phyloP scores from a whole-genome alignment of 2,113 vertebrate species.

The Zootoca vivipara region DNA sequence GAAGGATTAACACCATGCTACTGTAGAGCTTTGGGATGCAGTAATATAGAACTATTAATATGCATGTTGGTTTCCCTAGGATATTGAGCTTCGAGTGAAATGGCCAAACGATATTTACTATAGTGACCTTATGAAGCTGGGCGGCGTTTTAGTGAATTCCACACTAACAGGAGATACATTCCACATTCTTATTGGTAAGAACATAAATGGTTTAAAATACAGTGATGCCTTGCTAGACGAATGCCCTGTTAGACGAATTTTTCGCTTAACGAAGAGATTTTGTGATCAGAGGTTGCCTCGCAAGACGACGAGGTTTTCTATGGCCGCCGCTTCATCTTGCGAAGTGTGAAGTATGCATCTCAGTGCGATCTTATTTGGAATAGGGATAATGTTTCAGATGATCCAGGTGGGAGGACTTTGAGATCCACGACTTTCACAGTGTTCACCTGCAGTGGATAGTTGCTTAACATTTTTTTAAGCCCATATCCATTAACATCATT shows the following conservation, averaged over 20 bases:
- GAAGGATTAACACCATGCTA: background rate
- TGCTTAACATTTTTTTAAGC: background rate
- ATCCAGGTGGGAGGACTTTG: background rate
- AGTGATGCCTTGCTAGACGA: no score
- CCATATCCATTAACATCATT: background rate
- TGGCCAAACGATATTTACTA: constrained; percentile 99
- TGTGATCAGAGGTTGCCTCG: no score
- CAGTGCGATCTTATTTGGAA: background rate
- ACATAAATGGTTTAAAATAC: constrained; percentile 4
- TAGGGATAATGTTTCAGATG: background rate
- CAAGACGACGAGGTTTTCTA: no score
- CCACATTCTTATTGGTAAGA: constrained; percentile 89
- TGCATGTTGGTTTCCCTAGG: constrained; percentile 69
- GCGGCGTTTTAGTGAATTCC: constrained; percentile 94
- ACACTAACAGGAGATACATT: constrained; percentile 87
- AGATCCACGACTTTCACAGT: background rate
- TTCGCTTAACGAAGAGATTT: no score
- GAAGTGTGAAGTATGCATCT: no score
- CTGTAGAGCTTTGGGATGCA: background rate
- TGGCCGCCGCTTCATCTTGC: no score
- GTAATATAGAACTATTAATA: background rate
- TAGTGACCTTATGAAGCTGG: constrained; percentile 88
- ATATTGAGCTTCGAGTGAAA: constrained; percentile 90
- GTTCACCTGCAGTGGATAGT: background rate
- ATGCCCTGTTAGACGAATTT: no score